These are phyloP conservation scores for Equus przewalskii DNA, from an alignment of 2,113 vertebrate genomes.

Conservation along the genomic window DNA sequence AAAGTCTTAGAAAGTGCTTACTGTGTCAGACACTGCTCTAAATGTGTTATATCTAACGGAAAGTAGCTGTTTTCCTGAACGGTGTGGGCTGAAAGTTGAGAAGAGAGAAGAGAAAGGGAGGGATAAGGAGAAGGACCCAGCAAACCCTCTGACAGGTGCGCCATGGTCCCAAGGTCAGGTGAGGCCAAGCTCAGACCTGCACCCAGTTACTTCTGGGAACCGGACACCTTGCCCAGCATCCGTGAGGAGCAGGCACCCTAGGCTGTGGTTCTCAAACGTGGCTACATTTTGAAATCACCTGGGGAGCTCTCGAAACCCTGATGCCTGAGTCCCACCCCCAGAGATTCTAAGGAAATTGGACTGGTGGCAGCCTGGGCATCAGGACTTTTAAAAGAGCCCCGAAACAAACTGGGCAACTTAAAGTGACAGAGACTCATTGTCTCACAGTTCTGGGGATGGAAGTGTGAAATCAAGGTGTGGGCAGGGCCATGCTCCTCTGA, in stretches of 20 bases:
- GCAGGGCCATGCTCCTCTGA: not conserved
- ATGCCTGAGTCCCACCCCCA: not conserved
- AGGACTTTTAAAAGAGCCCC: not conserved
- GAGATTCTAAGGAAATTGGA: not conserved
- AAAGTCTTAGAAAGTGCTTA: not conserved
- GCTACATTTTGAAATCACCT: not conserved
- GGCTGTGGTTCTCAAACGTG: not conserved
- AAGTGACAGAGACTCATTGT: not conserved
- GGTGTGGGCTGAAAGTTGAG: not conserved
- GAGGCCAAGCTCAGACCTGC: fast-evolving
- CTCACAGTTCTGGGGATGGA: not conserved
- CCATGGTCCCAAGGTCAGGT: not conserved
- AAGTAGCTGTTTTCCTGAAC: not conserved
- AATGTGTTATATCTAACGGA: not conserved
- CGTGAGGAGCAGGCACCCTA: not conserved
- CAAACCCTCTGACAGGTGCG: not conserved
- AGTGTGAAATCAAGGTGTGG: not conserved
- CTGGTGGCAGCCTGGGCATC: not conserved
- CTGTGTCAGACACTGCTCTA: not conserved
- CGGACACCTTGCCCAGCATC: no score
- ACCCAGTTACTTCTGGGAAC: not conserved
- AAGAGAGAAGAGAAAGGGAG: not conserved
- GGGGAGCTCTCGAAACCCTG: not conserved
- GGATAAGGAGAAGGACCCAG: not conserved
- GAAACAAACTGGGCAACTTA: not conserved